Base-by-base conservation (phyloP, 92 coral and sea anemone species). In the Micromussa lordhowensis region DNA sequence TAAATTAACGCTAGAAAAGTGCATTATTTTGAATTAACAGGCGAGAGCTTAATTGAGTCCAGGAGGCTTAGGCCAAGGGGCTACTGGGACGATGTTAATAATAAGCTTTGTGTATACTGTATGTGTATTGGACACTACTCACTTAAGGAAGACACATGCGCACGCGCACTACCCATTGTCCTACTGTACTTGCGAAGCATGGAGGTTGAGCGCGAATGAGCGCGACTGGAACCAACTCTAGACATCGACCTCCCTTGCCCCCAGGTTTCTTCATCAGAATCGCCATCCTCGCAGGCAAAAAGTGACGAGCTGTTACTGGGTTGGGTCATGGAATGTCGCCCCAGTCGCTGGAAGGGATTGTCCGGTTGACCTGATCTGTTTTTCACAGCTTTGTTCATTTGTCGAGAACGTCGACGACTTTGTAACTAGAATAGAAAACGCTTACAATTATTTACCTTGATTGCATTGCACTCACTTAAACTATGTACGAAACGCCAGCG, bases 351-450 rank as follows among this genome's bases (percentile, higher is more conserved):
- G 68, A 35, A 58, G 8, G 91, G 88, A 5, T 81, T 88, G 61
- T 89, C 89, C 0, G 88, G 84, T 53, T 89, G 92, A 2, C 79
- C 92, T 26, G 87, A 32, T 87, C 81, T 66, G 89, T 84, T 77
- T 61, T 68, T 59, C 18, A 77, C 80, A 36, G 77, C 59, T 11
- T 54, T 32, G 32, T 89, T 84, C 79, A 36, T 84, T 78, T 76
- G 85, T 18, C 73, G 78, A 26, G 92, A 77, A 31, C 71, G 89
- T 5, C 69, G 78, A 8, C 76, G 88, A 48, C 51, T 77, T 53
- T 83, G 92, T 24, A 51, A 44, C 92, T 82, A 54, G 6, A 59
- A 63, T 9, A 68, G 8, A 26, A 11, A 82, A 38, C 3, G 13
- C 3, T 61, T 61, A 61, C 68, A 8, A n/a, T n/a, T n/a, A n/a